Percentiles rank a stretch among this genome's conserved stretches.
These are phyloP conservation scores for Tympanuchus pallidicinctus DNA, from an alignment of 2,113 vertebrate species.

Conservation along the genomic window DNA sequence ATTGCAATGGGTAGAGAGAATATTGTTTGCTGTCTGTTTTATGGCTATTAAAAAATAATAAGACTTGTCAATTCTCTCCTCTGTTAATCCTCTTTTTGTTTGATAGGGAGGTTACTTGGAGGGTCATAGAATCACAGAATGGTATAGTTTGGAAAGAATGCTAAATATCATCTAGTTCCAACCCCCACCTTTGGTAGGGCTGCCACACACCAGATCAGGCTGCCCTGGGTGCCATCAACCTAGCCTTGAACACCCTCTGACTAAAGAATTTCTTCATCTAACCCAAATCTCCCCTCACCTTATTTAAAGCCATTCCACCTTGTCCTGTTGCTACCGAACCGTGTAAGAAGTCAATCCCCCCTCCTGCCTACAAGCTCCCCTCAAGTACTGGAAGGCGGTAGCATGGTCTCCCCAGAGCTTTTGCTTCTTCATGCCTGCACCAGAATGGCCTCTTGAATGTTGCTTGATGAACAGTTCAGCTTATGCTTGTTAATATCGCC, in stretches of 20 bases:
- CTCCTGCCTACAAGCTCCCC: too few relatives aligned
- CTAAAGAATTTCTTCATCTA: neutral
- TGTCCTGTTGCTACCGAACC: too few relatives aligned
- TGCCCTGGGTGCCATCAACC: neutral
- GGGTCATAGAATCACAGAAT: neutral
- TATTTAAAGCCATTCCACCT: too few relatives aligned
- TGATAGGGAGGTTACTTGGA: neutral
- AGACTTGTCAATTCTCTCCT: neutral
- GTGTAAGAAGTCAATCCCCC: too few relatives aligned
- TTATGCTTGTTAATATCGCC: constrained; percentile 32
- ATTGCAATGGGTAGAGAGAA: neutral
- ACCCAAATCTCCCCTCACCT: too few relatives aligned
- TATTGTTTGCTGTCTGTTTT: neutral
- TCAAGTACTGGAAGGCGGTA: neutral
- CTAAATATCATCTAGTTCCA: neutral
- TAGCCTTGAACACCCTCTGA: neutral
- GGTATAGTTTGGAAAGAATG: neutral
- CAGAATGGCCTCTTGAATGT: neutral
- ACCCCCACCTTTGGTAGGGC: neutral
- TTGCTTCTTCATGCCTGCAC: too few relatives aligned
- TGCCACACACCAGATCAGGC: too few relatives aligned
- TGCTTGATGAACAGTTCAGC: neutral
- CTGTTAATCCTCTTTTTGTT: neutral
- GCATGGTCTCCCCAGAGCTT: too few relatives aligned
- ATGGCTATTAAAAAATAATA: neutral